Base-by-base conservation (phyloP, 2,113 vertebrate species). In the Equus quagga region DNA sequence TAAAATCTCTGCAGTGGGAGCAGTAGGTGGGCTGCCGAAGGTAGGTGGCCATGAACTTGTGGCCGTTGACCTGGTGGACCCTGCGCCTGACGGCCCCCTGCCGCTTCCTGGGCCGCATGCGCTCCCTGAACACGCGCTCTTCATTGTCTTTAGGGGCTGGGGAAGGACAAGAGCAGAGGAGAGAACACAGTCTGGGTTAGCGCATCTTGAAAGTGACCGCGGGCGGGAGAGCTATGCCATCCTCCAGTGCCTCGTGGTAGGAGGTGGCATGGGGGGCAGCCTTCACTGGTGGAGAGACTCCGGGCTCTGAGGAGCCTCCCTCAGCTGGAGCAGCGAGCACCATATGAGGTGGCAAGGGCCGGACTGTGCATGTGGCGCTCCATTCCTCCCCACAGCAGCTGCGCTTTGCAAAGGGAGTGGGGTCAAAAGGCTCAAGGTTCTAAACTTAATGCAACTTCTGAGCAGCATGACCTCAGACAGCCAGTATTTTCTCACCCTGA, bases 1-100 rank as follows among this genome's bases (percentile, higher is more conserved):
- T 99, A 96, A 99, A 99, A 97, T 99, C 99, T 98, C 99, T 99
- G 99, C 99, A 99, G 97, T 99, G 99, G 0, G 99, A 99, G 98
- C 99, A 99, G 56, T 99, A 99, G 1, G 99, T 99, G 72, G 99
- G 99, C 36, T 99, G 99, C 98, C 99, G 99, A 98, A 99, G 99
- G 92, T 99, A 99, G 94, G 99, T 99, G 98, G 99, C 99, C 99
- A 99, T 99, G 95, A 99, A 99, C 98, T 99, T 99, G 99, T 99
- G 99, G 49, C 99, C 99, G 3, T 99, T 99, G 97, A 99, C 99
- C 98, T 99, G 99, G 93, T 99, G 99, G 84, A 99, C 99, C 79
- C 99, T 99, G 97, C 99, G 99, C 26, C 99, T 99, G 95, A 99
- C 99, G 0, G 99, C 99, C 2, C 99, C 99, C 97, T 99, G 99